A percentile compares a stretch with the other conserved stretches of the same genome.
Evolutionary conservation across 2,797 vertebrate species (phyloP).

Genomic region (Alca torda): DNA sequence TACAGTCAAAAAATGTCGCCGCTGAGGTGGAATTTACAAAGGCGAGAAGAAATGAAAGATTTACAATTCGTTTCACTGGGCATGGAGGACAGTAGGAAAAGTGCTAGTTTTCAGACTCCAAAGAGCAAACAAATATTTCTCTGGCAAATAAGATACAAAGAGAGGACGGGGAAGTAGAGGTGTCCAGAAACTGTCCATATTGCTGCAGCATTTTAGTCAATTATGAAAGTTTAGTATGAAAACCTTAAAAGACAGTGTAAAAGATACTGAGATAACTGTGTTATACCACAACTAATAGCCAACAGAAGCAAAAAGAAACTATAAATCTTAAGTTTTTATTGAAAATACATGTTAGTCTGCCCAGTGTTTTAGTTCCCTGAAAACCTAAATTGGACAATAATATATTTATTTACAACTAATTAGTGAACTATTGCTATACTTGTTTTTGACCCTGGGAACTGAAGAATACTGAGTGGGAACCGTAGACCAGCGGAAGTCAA

Average conservation of each 20-base stretch:
- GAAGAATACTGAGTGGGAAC: not conserved
- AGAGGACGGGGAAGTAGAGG: not conserved
- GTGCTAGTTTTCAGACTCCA: not conserved
- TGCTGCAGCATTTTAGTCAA: not conserved
- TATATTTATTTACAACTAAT: not conserved
- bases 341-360: not conserved
- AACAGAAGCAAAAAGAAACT: not conserved
- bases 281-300: not conserved
- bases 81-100: not conserved
- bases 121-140: not conserved
- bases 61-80: fast-evolving
- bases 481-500: fast-evolving
- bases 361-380: not conserved
- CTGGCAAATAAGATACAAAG: not conserved
- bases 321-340: not conserved
- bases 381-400: not conserved
- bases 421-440: not conserved
- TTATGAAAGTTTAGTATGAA: not conserved
- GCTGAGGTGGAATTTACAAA: not conserved
- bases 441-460: not conserved
- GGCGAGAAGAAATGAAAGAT: not conserved
- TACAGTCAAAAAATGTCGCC: not conserved
- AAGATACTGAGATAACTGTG: not conserved
- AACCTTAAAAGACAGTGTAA: not conserved
- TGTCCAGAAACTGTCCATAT: not conserved